phyloP scores from a whole-genome alignment of 2,113 vertebrate genomes.

The Sterrhoptilus dennistouni region DNA sequence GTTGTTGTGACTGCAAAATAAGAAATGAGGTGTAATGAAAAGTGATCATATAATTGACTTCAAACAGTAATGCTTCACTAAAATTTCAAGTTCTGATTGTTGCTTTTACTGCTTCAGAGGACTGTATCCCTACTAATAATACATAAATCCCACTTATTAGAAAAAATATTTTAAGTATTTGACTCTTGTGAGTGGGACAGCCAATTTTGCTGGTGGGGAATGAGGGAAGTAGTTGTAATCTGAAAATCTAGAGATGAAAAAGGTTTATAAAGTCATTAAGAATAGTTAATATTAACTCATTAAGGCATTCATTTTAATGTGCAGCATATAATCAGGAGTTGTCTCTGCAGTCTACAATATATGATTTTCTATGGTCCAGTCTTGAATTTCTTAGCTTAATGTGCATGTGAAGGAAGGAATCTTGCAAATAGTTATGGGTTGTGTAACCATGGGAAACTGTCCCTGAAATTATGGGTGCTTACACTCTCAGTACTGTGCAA shows the following conservation, averaged over 20 bases:
- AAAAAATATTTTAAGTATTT: background rate
- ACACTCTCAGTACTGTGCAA: background rate
- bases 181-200: background rate
- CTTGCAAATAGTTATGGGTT: background rate
- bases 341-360: background rate
- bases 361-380: background rate
- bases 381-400: background rate
- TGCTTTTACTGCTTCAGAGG: background rate
- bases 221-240: background rate
- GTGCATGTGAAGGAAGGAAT: background rate
- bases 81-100: background rate
- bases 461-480: background rate
- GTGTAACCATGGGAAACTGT: background rate
- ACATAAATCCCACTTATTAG: background rate
- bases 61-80: background rate
- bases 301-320: background rate
- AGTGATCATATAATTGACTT: background rate
- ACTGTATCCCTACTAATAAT: background rate
- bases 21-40: background rate
- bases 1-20: background rate
- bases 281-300: background rate
- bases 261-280: background rate
- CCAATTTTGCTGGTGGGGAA: background rate
- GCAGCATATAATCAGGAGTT: background rate
- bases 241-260: background rate